Evolutionary conservation across 2,888 invertebrate species (phyloP), one percentile per base, ranked within the genome.

Genomic region (Hyposoter didymator): DNA sequence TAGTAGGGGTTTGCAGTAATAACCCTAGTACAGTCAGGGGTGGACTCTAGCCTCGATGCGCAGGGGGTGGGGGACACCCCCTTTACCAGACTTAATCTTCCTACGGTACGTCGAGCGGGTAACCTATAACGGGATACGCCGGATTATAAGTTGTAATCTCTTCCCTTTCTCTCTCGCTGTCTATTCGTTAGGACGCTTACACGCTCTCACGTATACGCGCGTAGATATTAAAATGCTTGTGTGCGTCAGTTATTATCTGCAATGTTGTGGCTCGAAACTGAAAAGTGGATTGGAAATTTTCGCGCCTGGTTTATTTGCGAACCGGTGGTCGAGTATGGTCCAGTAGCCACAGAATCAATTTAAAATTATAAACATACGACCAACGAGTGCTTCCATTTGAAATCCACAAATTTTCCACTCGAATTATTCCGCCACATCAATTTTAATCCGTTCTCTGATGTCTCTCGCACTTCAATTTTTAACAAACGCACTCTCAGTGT

Each of bases 121-220:
- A 91, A 91, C 90, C 92, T 89, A 90, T 92, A 91, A 92, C 90
- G 89, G 88, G 91, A 91, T 64, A 88, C 80, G 76, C 74, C 82
- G 91, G 92, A 92, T 92, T 92, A 92, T 91, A 91, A 91, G 90
- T 92, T 91, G 92, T 92, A 92, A 92, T 89, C 92, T 89, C 82
- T 19, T 69, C 32, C 35, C 66, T 64, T 39, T 32, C 22, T 32
- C 73, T 28, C 74, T 88, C 19, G 52, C 66, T 78, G 22, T 67
- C 67, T 22, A 84, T 91, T 89, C 84, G 89, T 89, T 89, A 88
- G 88, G 75, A 84, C 86, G 69, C 6, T 32, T 2, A 32, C 32
- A 52, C 64, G n/a, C 4, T 62, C 49, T 22, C 32, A 14, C n/a
- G 47, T 5, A 28, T 59, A 59, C 22, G n/a, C n/a, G n/a, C n/a